Percentiles rank a stretch among this genome's conserved stretches.
phyloP scores from a whole-genome alignment of 2,113 vertebrate species.

The Muntiacus muntjak region DNA sequence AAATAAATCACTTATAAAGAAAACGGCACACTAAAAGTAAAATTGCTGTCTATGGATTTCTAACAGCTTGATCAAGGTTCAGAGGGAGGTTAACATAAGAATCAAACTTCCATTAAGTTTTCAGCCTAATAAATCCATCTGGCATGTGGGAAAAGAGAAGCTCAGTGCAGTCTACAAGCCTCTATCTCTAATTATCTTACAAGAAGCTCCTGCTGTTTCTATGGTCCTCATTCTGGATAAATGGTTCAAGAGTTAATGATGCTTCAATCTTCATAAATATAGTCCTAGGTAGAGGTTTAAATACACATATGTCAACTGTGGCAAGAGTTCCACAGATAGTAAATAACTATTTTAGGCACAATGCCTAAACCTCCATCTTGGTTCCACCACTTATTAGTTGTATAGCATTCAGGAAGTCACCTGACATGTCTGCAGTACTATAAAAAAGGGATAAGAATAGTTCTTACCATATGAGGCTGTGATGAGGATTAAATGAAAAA shows the following conservation, averaged over 20 bases:
- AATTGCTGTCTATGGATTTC: slow-evolving; percentile 42
- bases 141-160: not conserved
- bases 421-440: not conserved
- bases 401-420: not conserved
- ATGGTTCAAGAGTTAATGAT: not conserved
- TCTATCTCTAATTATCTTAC: not conserved
- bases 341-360: not conserved
- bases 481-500: not conserved
- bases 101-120: not conserved
- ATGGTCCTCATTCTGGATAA: not conserved
- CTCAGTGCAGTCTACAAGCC: not conserved
- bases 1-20: slow-evolving; percentile 70
- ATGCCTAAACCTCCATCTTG: not conserved
- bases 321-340: not conserved
- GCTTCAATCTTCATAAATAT: not conserved
- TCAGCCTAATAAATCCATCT: not conserved
- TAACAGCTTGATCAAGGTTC: slow-evolving; percentile 68
- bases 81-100: slow-evolving; percentile 52
- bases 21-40: slow-evolving; percentile 68
- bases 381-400: not conserved
- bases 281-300: not conserved
- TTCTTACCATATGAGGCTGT: not conserved
- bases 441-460: not conserved
- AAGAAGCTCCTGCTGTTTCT: not conserved
- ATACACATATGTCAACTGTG: not conserved